phyloP scores from a whole-genome alignment of 2,113 vertebrate genomes.

The Lagopus muta region DNA sequence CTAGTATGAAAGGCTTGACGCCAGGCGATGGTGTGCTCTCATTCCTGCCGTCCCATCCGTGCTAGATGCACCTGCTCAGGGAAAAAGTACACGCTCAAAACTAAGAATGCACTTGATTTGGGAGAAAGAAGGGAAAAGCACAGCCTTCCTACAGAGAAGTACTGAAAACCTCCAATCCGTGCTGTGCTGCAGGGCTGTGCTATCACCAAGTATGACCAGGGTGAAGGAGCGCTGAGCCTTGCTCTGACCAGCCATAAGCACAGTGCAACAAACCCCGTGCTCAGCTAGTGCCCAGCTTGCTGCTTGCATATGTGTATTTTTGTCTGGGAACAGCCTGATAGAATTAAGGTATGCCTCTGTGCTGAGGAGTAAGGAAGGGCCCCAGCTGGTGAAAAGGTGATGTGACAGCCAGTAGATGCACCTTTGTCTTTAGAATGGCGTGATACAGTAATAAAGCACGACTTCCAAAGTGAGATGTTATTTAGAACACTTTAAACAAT shows the following conservation, averaged over 20 bases:
- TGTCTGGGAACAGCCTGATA: neutral
- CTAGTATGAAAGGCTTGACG: neutral
- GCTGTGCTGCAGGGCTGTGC: neutral
- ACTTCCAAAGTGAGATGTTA: neutral
- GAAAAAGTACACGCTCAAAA: neutral
- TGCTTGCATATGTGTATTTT: neutral
- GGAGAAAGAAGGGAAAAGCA: neutral
- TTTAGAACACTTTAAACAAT: neutral
- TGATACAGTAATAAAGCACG: accelerated
- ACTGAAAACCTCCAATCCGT: neutral
- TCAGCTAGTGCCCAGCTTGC: neutral
- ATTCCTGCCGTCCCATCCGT: neutral
- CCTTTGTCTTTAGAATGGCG: neutral
- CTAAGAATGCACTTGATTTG: accelerated
- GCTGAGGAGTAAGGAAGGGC: neutral
- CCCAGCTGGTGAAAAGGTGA: neutral
- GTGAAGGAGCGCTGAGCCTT: neutral
- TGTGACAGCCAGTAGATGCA: neutral
- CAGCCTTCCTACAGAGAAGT: neutral
- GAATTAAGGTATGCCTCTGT: accelerated
- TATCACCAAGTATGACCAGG: accelerated
- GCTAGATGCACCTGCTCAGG: accelerated
- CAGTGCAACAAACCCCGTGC: neutral
- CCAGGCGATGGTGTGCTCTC: neutral
- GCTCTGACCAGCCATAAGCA: accelerated